A percentile compares a stretch with the other conserved stretches of the same genome.
These are phyloP conservation scores for Cryptocephalus primarius DNA, from an alignment of 2,888 invertebrate genomes.

Conservation along the genomic window DNA sequence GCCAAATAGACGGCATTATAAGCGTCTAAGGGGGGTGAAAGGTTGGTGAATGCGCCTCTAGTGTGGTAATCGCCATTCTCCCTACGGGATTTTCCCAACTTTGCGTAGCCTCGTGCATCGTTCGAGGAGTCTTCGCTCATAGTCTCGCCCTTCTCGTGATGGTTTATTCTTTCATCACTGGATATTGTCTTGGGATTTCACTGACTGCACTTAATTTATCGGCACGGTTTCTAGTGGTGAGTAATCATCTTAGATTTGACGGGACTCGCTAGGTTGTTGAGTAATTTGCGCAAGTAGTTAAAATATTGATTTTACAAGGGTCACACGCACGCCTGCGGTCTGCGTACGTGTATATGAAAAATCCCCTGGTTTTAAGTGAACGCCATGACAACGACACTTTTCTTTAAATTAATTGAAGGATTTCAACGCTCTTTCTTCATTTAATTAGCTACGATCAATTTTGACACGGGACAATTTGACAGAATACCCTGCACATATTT, in stretches of 20 bases:
- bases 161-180: background rate
- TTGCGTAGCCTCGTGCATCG: slow-evolving; percentile 31
- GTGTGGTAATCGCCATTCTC: slow-evolving; percentile 26
- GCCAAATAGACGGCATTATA: slow-evolving; percentile 63
- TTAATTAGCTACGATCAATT: no score
- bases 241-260: no score
- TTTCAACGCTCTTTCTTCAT: no score
- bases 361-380: background rate
- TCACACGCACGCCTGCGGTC: background rate
- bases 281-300: background rate
- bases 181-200: background rate
- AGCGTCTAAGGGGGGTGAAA: slow-evolving; percentile 58
- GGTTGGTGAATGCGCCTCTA: slow-evolving; percentile 42
- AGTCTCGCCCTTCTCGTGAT: background rate
- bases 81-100: slow-evolving; percentile 21
- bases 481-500: no score
- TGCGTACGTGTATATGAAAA: background rate
- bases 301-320: background rate
- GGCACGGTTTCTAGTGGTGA: no score
- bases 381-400: no score
- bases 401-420: no score
- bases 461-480: no score
- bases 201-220: background rate
- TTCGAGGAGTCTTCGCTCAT: slow-evolving; percentile 25
- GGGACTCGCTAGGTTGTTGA: no score